Percentiles rank a stretch among this genome's conserved stretches.
These are phyloP conservation scores for Chloroceryle amazona DNA, from an alignment of 2,797 vertebrate species.

Conservation along the genomic window DNA sequence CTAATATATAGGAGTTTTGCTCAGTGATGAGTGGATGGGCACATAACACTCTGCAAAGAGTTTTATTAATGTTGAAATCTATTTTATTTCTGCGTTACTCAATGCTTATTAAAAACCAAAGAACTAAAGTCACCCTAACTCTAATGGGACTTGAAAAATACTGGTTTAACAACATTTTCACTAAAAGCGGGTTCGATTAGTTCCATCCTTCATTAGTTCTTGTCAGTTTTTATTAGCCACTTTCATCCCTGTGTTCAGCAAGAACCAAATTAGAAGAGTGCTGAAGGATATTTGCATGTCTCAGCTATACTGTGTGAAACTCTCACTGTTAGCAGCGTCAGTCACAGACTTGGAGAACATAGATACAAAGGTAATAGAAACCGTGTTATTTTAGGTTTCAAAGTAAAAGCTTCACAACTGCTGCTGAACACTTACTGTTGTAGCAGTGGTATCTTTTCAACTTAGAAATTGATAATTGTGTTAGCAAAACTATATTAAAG, in stretches of 20 bases:
- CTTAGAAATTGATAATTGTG: neutral
- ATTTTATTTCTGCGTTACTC: neutral
- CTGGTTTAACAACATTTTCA: neutral
- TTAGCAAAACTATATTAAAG: neutral
- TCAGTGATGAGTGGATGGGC: neutral
- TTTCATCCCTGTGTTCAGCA: neutral
- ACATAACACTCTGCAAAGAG: neutral
- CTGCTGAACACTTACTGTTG: neutral
- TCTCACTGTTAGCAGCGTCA: neutral
- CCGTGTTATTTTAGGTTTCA: rapidly evolving
- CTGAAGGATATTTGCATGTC: neutral
- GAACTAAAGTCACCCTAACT: neutral
- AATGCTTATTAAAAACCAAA: neutral
- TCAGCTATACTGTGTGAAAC: neutral
- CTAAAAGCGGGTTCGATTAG: neutral
- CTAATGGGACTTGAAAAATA: neutral
- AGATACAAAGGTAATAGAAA: neutral
- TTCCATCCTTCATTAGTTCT: neutral
- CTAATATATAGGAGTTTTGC: neutral
- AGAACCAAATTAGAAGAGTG: neutral
- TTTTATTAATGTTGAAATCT: neutral
- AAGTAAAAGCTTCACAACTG: neutral
- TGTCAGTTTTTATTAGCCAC: neutral
- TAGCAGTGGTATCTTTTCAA: neutral
- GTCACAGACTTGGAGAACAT: neutral